Percentiles rank a stretch among this genome's conserved stretches.
Conservation (phyloP, 2,113 vertebrate species). For the Tursiops truncatus region DNA sequence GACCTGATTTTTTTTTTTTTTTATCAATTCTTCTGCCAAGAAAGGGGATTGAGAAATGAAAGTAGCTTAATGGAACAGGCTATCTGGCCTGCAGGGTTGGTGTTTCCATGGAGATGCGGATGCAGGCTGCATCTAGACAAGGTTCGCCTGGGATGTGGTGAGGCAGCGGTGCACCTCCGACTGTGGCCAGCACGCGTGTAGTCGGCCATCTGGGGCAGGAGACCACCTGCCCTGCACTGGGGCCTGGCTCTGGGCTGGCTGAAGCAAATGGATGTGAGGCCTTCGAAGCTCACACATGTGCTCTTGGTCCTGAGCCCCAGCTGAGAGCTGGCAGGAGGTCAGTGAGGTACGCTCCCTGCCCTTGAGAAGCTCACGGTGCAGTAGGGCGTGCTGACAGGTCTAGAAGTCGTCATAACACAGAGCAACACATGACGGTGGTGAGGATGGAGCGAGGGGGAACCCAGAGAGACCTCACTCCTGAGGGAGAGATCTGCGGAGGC, state of each 20-base stretch:
- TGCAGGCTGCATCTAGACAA: background rate
- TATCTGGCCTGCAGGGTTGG: background rate
- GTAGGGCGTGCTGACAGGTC: background rate
- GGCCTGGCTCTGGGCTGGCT: background rate
- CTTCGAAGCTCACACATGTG: background rate
- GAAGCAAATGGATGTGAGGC: background rate
- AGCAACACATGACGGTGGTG: accelerated
- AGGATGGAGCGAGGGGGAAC: accelerated
- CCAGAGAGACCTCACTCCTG: accelerated
- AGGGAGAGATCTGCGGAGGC: background rate
- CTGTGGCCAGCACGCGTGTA: accelerated
- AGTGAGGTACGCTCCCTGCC: background rate
- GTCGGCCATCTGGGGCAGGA: background rate
- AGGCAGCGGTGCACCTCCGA: background rate
- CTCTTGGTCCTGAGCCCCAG: background rate
- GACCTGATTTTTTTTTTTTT: slow-evolving; percentile 36
- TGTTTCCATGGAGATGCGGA: slow-evolving; percentile 39
- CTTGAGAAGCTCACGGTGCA: no score
- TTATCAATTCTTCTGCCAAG: slow-evolving; percentile 60
- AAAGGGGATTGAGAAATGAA: slow-evolving; percentile 51
- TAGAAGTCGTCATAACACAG: accelerated
- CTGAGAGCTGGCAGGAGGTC: background rate
- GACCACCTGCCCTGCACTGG: background rate
- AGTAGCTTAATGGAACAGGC: slow-evolving; percentile 47
- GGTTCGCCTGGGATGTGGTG: background rate